These are phyloP conservation scores for Pyrocoelia pectoralis DNA, from an alignment of 2,888 invertebrate species.

Conservation along the genomic window DNA sequence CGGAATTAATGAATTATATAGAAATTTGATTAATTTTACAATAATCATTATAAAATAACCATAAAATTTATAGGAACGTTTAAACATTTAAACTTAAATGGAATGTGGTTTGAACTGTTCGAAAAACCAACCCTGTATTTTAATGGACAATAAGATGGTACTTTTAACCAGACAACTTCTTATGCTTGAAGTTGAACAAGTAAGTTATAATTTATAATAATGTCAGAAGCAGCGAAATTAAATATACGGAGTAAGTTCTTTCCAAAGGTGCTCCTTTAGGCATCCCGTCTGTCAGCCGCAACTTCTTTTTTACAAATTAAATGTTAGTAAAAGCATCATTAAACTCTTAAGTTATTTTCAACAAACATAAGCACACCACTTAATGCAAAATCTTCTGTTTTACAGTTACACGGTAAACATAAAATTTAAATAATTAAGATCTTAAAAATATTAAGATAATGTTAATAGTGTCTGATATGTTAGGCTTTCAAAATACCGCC, in stretches of 20 bases:
- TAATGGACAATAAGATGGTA: constrained; percentile 58
- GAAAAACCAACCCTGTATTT: constrained; percentile 57
- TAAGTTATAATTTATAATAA: constrained; percentile 58
- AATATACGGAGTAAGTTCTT: constrained; percentile 50
- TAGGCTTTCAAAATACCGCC: neutral
- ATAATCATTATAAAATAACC: constrained; percentile 38
- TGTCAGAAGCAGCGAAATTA: constrained; percentile 55
- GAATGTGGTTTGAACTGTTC: constrained; percentile 55
- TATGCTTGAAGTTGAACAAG: constrained; percentile 50
- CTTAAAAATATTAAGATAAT: neutral
- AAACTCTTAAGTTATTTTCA: constrained; percentile 11
- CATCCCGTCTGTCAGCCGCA: constrained; percentile 7
- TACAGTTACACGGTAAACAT: neutral
- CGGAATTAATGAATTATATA: no score
- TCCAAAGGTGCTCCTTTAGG: constrained; percentile 38
- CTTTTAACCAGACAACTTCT: constrained; percentile 57
- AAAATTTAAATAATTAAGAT: neutral
- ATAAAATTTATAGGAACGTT: constrained; percentile 54
- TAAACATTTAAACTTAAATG: constrained; percentile 55
- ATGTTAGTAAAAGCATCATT: constrained; percentile 8
- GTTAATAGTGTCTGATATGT: neutral
- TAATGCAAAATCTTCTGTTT: neutral
- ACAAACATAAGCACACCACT: neutral
- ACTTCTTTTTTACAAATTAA: neutral
- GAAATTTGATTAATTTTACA: no score